Evolutionary conservation across 1,140 invertebrate genomes (phyloP), one percentile per base, ranked within the genome.

Genomic region (Mizuhopecten yessoensis): DNA sequence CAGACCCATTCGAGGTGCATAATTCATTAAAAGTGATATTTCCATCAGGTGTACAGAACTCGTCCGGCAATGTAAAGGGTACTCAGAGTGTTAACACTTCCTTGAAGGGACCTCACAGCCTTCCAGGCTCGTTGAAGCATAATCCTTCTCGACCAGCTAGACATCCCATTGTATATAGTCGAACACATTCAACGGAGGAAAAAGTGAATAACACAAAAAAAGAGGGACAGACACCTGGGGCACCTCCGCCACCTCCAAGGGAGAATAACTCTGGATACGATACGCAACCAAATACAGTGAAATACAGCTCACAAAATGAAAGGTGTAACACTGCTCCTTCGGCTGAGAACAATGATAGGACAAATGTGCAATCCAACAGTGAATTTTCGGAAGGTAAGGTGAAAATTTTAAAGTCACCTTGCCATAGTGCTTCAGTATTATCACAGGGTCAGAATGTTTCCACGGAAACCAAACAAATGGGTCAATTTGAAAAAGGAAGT

Each of bases 1-100:
- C 87, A 11, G 95, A 96, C 91, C 95, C 95, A 11, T 96, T 96
- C 93, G 95, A 95, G 17, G 57, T 75, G 15, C 57, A 75, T 75
- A 75, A 75, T 75, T 75, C 57, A 17, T 75, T 75, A 75, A 75
- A 75, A 75, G 57, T 75, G 57, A 75, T 75, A 29, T 75, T 75
- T 75, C 57, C 57, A 13, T 17, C 57, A 29, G 57, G 57, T 29
- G n/a, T 75, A 75, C 57, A 29, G 57, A 75, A 75, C 57, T 75
- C 17, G 17, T 45, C 89, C 23, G 33, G 33, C 11, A 75, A 75
- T 45, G 57, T 33, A 20, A 87, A 92, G 34, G 34, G 20, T 29
- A 90, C 89, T 45, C 49, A 36, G 3, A 91, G 89, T 75, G 57
- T 75, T 1, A 75, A 75, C 57, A 17, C 57, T n/a, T 5, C 2